Conservation (phyloP, 2,113 vertebrate species). For the Leucopsar rothschildi region DNA sequence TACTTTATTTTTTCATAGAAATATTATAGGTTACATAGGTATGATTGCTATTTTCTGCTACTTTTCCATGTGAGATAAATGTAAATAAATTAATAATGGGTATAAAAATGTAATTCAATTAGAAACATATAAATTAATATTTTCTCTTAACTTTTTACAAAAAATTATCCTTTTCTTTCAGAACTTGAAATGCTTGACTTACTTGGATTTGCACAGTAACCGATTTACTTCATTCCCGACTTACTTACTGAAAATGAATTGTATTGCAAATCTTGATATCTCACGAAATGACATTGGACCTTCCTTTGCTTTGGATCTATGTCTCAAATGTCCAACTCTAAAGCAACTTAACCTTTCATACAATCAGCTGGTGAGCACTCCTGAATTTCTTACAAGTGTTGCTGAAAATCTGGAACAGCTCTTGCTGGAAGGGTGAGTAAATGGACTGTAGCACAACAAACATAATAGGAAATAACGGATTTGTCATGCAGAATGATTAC, state of each 20-base stretch:
- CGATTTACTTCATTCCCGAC: slow-evolving; percentile 78
- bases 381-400: slow-evolving; percentile 71
- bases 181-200: slow-evolving; percentile 84
- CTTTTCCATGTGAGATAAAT: not conserved
- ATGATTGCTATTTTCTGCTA: not conserved
- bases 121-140: not conserved
- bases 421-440: slow-evolving; percentile 83
- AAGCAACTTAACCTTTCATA: slow-evolving; percentile 88
- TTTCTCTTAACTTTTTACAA: not conserved
- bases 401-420: slow-evolving; percentile 84
- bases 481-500: not conserved
- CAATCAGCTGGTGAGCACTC: slow-evolving; percentile 81
- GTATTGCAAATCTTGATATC: slow-evolving; percentile 81
- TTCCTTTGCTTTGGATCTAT: slow-evolving; percentile 71
- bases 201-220: slow-evolving; percentile 92
- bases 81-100: not conserved
- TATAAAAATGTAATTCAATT: not conserved
- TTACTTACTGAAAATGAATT: slow-evolving; percentile 82
- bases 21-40: not conserved
- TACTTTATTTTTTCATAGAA: not conserved
- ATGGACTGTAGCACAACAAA: not conserved
- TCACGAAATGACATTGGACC: slow-evolving; percentile 90
- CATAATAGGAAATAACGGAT: not conserved
- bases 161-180: slow-evolving; percentile 54
- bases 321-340: slow-evolving; percentile 75